Conservation (phyloP, 2,888 invertebrate genomes). For the Sericinus montela region DNA sequence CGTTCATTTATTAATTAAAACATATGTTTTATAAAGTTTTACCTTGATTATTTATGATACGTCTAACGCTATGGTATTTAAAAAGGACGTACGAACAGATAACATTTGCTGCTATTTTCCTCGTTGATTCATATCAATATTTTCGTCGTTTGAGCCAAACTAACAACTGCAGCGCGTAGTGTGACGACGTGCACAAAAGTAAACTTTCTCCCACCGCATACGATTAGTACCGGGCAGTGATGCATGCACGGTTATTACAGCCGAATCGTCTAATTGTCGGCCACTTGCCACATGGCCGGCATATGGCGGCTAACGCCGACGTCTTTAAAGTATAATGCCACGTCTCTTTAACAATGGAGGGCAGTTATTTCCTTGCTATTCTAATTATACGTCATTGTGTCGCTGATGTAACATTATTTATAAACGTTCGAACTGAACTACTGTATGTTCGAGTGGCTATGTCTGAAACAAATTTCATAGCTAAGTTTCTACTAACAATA, state of each 20-base stretch:
- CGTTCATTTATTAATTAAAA: no score
- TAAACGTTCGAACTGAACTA: not conserved
- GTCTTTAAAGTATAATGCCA: conserved; percentile 40
- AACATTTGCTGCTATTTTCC: no score
- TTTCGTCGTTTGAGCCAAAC: no score
- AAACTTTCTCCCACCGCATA: conserved; percentile 36
- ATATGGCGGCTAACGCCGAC: conserved; percentile 48
- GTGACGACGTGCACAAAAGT: conserved; percentile 21
- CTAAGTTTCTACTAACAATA: no score
- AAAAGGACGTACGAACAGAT: no score
- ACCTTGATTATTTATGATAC: no score
- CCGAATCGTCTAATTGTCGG: conserved; percentile 29
- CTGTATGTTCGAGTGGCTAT: not conserved
- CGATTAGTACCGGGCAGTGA: conserved; percentile 34
- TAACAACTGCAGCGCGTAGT: not conserved
- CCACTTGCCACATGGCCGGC: conserved; percentile 54
- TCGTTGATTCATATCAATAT: no score
- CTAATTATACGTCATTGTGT: conserved; percentile 16
- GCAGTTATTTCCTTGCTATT: conserved; percentile 13
- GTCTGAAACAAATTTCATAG: no score
- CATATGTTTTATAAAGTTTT: no score
- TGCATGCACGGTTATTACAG: conserved; percentile 42
- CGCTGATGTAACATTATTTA: not conserved
- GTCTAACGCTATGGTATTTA: no score
- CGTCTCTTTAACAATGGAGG: conserved; percentile 29